These are phyloP conservation scores for Sceloporus tristichus DNA, from an alignment of 2,113 vertebrate genomes.

Conservation along the genomic window DNA sequence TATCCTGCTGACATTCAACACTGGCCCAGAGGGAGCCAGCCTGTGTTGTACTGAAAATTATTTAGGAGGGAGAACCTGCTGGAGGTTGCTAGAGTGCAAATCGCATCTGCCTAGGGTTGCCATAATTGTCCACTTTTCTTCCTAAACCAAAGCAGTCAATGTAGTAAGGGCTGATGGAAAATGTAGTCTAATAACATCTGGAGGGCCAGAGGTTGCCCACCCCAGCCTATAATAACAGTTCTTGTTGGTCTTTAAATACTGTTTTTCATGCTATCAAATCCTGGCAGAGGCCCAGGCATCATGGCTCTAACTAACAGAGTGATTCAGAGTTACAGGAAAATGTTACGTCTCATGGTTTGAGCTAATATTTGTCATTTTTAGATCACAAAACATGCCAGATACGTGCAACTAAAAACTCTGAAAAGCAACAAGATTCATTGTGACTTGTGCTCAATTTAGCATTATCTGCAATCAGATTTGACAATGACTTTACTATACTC, in stretches of 20 bases:
- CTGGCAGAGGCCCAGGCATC: neutral
- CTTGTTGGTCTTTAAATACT: neutral
- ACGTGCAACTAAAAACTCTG: neutral
- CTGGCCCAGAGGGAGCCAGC: no score
- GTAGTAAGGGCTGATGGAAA: no score
- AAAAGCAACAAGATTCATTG: neutral
- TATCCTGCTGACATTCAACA: no score
- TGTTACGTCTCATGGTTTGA: neutral
- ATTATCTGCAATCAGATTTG: neutral
- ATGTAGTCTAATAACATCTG: neutral
- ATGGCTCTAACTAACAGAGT: neutral
- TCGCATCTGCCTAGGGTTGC: no score
- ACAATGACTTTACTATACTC: neutral
- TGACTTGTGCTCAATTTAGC: neutral
- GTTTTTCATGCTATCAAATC: neutral
- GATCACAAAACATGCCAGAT: neutral
- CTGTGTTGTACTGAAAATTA: no score
- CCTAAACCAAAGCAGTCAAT: no score
- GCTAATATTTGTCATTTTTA: neutral
- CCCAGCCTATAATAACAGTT: no score
- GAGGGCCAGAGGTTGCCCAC: neutral
- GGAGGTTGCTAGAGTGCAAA: no score
- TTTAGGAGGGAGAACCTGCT: no score
- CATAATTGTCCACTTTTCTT: no score
- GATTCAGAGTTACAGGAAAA: neutral